A percentile compares a stretch with the other conserved stretches of the same genome.
Conservation (phyloP, 30 jellyfish, hydroid and myxozoan genomes). For the Aurelia sp. region DNA sequence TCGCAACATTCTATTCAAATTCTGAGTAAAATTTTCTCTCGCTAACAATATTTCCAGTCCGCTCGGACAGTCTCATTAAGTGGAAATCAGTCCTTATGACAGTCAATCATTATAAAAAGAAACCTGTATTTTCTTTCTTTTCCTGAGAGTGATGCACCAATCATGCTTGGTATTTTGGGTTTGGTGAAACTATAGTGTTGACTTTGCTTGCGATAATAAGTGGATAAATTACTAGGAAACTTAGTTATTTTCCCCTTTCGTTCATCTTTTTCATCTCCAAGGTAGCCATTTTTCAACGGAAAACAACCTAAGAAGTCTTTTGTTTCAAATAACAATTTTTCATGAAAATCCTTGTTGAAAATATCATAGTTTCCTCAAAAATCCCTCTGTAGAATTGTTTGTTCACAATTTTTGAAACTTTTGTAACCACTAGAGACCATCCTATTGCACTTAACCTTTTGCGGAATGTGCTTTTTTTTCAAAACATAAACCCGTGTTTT, state of each 20-base stretch:
- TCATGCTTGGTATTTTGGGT: conserved; percentile 14
- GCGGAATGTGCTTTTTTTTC: neutral
- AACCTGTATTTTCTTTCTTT: neutral
- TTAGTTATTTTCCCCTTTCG: neutral
- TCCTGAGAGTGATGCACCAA: conserved; percentile 1
- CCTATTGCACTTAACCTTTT: neutral
- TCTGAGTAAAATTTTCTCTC: no score
- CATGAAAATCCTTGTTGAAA: no score
- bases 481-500: conserved; percentile 7
- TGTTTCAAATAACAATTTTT: no score
- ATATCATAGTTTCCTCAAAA: no score
- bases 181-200: conserved; percentile 8
- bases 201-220: neutral
- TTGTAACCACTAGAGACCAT: neutral
- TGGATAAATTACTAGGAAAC: conserved; percentile 3
- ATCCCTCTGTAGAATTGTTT: no score
- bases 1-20: no score
- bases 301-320: neutral
- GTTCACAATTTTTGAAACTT: no score
- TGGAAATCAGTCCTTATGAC: no score
- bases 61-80: no score
- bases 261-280: neutral
- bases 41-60: no score
- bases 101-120: no score
- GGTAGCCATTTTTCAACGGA: neutral